Base-by-base conservation (phyloP, 1,140 invertebrate genomes). In the Theocolax elegans region DNA sequence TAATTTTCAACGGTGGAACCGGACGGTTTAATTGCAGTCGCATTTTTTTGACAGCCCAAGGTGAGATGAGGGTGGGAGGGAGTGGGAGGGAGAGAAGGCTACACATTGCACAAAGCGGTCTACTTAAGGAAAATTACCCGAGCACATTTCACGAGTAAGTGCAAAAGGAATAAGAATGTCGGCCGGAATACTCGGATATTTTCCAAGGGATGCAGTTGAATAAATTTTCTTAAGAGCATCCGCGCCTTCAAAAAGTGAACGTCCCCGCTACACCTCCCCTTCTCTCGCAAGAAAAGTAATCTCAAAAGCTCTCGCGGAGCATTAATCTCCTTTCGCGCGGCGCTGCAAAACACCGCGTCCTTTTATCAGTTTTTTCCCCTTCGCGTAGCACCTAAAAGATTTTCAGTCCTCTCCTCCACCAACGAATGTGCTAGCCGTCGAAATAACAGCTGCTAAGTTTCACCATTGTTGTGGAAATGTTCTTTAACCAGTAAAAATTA, bases 11-110 rank as follows among this genome's bases (percentile, higher is more conserved):
- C n/a, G n/a, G n/a, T n/a, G n/a, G n/a, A n/a, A n/a, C 27, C n/a
- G 12, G 44, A n/a, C 27, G 27, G 42, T 21, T 51, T 68, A 68
- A 68, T 68, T 53, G 48, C 56, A 42, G 48, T 53, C 56, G 2
- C 56, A 42, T 62, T 68, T 68, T 68, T 68, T 58, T 67, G 58
- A 68, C 58, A 51, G 38, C 48, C n/a, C n/a, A n/a, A n/a, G n/a
- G n/a, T n/a, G n/a, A n/a, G n/a, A n/a, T n/a, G n/a, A n/a, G n/a
- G n/a, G n/a, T n/a, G n/a, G n/a, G n/a, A n/a, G n/a, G n/a, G n/a
- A n/a, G n/a, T n/a, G n/a, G n/a, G n/a, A n/a, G n/a, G n/a, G n/a
- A n/a, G n/a, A n/a, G n/a, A n/a, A n/a, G n/a, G n/a, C 42, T 44
- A 13, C 35, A 15, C 35, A 9, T 29, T n/a, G 29, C 19, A 67